These are phyloP conservation scores for Crocuta crocuta DNA, from an alignment of 2,113 vertebrate species.

Conservation along the genomic window DNA sequence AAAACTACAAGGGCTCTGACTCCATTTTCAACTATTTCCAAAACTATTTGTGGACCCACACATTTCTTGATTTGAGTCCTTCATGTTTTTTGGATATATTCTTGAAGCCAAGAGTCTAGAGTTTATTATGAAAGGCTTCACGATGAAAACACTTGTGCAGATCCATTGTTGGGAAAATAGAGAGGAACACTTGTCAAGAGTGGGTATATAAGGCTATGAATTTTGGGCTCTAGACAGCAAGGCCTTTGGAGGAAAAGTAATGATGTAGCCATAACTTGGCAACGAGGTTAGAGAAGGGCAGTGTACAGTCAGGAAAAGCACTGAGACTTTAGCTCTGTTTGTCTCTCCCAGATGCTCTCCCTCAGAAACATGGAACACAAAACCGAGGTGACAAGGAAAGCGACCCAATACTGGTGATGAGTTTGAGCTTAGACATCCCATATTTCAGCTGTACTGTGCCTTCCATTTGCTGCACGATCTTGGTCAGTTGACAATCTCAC, in stretches of 20 bases:
- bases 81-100: neutral
- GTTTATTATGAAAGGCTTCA: neutral
- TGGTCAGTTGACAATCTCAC: neutral
- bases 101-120: neutral
- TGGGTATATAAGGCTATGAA: neutral
- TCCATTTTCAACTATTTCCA: neutral
- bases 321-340: neutral
- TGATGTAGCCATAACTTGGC: neutral
- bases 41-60: neutral
- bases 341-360: neutral
- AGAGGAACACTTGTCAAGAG: neutral
- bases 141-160: neutral
- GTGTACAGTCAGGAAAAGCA: neutral
- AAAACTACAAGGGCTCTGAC: neutral
- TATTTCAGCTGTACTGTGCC: neutral
- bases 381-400: neutral
- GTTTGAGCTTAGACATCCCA: neutral
- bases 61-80: neutral
- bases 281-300: neutral
- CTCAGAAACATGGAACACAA: neutral
- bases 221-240: neutral
- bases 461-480: neutral
- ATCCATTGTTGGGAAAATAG: neutral
- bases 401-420: neutral
- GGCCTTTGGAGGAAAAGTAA: neutral